These are phyloP conservation scores for Lonchura striata DNA, from an alignment of 2,113 vertebrate species.

Conservation along the genomic window DNA sequence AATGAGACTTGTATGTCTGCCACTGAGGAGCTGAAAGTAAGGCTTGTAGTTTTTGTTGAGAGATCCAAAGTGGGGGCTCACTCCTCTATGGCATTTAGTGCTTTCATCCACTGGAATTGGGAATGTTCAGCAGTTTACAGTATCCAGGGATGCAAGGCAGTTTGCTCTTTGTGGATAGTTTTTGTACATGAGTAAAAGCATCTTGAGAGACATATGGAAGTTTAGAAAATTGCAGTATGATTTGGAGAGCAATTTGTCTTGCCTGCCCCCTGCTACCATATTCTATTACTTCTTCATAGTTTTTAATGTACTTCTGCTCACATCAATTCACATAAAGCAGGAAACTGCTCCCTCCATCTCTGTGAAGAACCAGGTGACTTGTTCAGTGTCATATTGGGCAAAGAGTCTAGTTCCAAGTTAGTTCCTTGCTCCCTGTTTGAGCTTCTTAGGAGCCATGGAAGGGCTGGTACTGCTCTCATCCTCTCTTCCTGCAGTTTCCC, in stretches of 20 bases:
- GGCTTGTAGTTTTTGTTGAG: neutral
- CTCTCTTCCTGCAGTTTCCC: neutral
- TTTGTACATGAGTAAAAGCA: constrained; percentile 19
- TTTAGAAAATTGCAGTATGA: constrained; percentile 19
- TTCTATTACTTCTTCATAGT: neutral
- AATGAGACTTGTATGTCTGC: constrained; percentile 55
- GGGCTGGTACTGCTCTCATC: neutral
- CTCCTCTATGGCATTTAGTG: neutral
- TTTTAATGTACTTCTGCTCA: neutral
- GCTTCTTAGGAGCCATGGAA: neutral
- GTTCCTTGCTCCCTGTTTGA: neutral
- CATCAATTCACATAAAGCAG: neutral
- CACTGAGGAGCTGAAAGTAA: constrained; percentile 33
- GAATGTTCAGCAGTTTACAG: neutral
- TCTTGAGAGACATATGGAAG: constrained; percentile 45
- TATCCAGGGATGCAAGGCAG: neutral
- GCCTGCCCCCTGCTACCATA: neutral
- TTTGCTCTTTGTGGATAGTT: neutral
- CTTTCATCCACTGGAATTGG: neutral
- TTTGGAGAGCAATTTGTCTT: constrained; percentile 33
- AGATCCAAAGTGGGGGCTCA: neutral
- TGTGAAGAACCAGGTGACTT: neutral
- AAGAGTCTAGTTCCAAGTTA: neutral
- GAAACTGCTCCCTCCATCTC: neutral
- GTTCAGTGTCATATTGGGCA: neutral